Base-by-base conservation (phyloP, 2,113 vertebrate species). In the Oryzias woworae region DNA sequence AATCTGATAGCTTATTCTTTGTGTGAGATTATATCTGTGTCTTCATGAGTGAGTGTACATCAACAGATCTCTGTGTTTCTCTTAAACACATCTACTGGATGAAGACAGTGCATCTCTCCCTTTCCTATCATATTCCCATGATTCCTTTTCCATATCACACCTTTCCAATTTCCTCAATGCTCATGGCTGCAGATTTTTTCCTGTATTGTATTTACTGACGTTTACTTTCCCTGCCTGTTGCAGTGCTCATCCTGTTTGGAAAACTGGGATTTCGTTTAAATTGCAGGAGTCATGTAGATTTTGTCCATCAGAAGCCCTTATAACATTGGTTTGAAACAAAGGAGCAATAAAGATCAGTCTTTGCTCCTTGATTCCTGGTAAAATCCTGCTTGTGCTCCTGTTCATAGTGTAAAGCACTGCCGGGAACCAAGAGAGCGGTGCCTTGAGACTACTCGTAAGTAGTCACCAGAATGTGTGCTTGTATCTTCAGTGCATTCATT, bases 1-100 rank as follows among this genome's bases (percentile, higher is more conserved):
- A 69, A 53, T 60, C 44, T 73, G 63, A 81, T 79, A 69, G 67
- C 70, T 56, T 74, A 58, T 46, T 61, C 36, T 10, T 12, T 10
- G 2, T 36, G 31, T 66, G 31, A 81, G 8, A 31, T 28, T 59
- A 46, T 31, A 18, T 31, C 24, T 16, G 47, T 52, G 26, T 24
- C 22, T 43, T 43, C 44, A 53, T 59, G 48, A 57, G 13, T 50
- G n/a, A 48, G 58, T 66, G 26, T 66, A 20, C 45, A 36, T 36
- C 36, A 36, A 28, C 26, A 28, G 4, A 28, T 5, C 26, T 36
- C 31, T 28, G 3, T 61, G 61, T 70, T 58, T 58, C 26, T 56
- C 52, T 57, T 53, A n/a, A 49, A 52, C 31, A 53, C 62, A 60
- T 62, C 58, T 54, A 48, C 62, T 54, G 51, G 69, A 67, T 81